Evolutionary conservation across 2,113 vertebrate species (phyloP).

Genomic region (Oreotragus oreotragus): DNA sequence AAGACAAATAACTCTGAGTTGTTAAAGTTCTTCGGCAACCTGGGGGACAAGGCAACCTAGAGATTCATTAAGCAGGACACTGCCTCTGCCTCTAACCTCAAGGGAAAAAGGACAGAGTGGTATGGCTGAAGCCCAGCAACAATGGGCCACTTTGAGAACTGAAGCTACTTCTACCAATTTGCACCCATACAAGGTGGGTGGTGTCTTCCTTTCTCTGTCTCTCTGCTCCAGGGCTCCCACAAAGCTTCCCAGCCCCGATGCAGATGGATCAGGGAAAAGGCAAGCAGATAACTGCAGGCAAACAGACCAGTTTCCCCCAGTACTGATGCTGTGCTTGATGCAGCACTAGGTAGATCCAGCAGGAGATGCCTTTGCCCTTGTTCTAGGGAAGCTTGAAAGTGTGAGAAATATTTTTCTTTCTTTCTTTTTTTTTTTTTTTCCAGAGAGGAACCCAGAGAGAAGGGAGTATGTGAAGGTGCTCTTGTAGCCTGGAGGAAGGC

Average conservation of each 20-base stretch:
- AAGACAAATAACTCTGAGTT: not conserved
- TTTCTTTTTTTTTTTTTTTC: not conserved
- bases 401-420: not conserved
- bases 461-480: not conserved
- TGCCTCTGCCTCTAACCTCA: not conserved
- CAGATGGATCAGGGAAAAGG: no score
- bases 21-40: not conserved
- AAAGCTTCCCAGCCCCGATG: not conserved
- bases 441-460: not conserved
- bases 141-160: not conserved
- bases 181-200: no score
- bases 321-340: not conserved
- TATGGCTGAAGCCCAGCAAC: not conserved
- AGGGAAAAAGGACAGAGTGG: not conserved
- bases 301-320: not conserved
- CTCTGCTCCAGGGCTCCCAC: not conserved
- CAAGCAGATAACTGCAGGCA: not conserved
- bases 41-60: not conserved
- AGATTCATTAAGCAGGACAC: not conserved
- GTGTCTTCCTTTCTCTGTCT: not conserved
- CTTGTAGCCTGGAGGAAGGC: not conserved
- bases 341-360: not conserved
- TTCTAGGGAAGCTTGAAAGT: rapidly evolving
- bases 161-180: not conserved
- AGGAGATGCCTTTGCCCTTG: rapidly evolving